A percentile compares a stretch with the other conserved stretches of the same genome.
These are phyloP conservation scores for Eumeta japonica DNA, from an alignment of 1,140 invertebrate species.

Conservation along the genomic window DNA sequence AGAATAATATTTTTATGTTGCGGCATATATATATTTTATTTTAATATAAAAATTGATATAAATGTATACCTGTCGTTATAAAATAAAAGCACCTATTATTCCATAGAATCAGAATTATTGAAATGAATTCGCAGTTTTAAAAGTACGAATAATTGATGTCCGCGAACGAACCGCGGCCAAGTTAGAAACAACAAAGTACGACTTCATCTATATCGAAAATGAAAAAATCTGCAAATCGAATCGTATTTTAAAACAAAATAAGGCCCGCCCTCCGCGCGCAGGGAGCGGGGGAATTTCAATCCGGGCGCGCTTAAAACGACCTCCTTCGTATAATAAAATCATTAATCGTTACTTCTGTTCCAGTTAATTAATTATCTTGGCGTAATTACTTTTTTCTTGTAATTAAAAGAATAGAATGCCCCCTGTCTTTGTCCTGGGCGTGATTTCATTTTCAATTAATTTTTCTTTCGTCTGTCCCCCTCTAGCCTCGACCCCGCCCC, in stretches of 20 bases:
- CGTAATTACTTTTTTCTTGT: slow-evolving; percentile 58
- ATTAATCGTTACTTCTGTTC: slow-evolving; percentile 58
- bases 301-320: slow-evolving; percentile 31
- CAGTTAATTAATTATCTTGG: slow-evolving; percentile 58
- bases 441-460: slow-evolving; percentile 58
- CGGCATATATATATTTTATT: too few relatives aligned
- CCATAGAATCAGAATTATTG: too few relatives aligned
- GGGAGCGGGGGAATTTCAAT: slow-evolving; percentile 42
- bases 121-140: too few relatives aligned
- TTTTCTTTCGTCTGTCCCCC: slow-evolving; percentile 53
- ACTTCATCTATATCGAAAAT: slow-evolving; percentile 3
- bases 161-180: neutral
- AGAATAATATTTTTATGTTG: too few relatives aligned
- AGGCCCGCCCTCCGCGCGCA: slow-evolving; percentile 19
- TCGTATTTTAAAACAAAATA: slow-evolving; percentile 29
- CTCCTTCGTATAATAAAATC: slow-evolving; percentile 56
- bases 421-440: slow-evolving; percentile 52
- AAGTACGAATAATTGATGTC: too few relatives aligned
- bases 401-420: slow-evolving; percentile 58
- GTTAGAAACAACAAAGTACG: slow-evolving; percentile 4
- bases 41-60: too few relatives aligned
- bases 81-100: too few relatives aligned
- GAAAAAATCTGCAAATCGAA: too few relatives aligned
- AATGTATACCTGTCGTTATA: too few relatives aligned
- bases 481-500: too few relatives aligned